Conservation (phyloP, 2,797 vertebrate species). For the Trachurus trachurus region DNA sequence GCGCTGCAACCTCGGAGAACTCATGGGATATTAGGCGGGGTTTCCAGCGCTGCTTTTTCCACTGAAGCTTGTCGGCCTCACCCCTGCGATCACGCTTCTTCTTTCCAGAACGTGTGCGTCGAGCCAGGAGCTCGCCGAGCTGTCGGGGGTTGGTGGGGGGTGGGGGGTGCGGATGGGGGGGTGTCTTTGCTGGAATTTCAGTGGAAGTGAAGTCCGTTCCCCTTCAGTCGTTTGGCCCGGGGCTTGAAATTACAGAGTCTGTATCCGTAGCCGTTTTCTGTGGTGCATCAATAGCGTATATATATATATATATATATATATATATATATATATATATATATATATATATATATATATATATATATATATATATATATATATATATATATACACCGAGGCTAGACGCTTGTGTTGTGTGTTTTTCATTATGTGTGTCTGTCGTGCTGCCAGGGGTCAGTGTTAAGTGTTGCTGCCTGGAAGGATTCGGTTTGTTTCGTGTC, state of each 20-base stretch:
- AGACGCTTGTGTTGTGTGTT: conserved; percentile 60
- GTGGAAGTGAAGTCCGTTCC: conserved; percentile 78
- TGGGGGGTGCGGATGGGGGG: background rate
- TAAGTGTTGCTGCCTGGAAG: conserved; percentile 44
- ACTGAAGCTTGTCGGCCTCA: conserved; percentile 78
- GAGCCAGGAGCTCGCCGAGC: conserved; percentile 65
- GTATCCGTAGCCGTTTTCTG: conserved; percentile 58
- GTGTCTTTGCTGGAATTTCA: conserved; percentile 76
- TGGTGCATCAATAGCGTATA: conserved; percentile 48
- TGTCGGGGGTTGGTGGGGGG: conserved; percentile 40
- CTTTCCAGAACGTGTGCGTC: conserved; percentile 56
- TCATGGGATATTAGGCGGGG: conserved; percentile 81
- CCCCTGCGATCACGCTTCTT: conserved; percentile 67
- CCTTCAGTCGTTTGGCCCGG: conserved; percentile 75
- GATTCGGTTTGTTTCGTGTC: conserved; percentile 53
- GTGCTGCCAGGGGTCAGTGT: conserved; percentile 53
- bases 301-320: too few relatives aligned
- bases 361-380: too few relatives aligned
- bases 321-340: too few relatives aligned
- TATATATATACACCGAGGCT: conserved; percentile 24
- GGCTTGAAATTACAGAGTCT: conserved; percentile 75
- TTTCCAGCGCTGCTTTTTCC: conserved; percentile 65
- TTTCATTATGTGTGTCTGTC: conserved; percentile 66
- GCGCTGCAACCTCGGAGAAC: conserved; percentile 64
- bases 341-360: too few relatives aligned